Evolutionary conservation across 37 sponge, comb jelly and placozoan species (phyloP), one percentile per base, ranked within the genome.

Genomic region (Ephydatia muelleri): DNA sequence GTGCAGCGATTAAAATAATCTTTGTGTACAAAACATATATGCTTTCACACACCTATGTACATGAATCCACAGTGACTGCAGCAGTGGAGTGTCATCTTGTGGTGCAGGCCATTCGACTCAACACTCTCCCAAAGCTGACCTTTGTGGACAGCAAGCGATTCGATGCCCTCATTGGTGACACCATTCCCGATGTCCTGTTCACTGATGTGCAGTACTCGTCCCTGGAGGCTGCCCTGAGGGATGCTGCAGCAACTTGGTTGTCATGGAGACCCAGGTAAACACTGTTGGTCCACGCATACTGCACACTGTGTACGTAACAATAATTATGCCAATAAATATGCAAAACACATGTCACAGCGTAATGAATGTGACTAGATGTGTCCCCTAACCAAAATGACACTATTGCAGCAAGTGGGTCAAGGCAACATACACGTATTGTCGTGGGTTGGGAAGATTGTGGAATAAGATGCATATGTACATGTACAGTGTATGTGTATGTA

Each of bases 41-140:
- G 28, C 71, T 8, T 69, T 3, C 71, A 31, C 6, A 3, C 6
- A 31, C 71, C 6, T 8, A 11, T 8, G 11, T 30, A 37, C 3
- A 9, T 43, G 6, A 3, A 43, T 43, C 38, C 39, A 37, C 80
- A 85, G 91, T 90, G 21, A 35, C 49, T n/a, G 40, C 82, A 11
- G 43, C 33, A 21, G 36, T 76, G 19, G 97, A 96, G 80, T 38
- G 32, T 26, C 40, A 72, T 48, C 70, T 98, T 23, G 79, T 90
- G 33, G 95, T 98, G 14, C 99, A 96, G 71, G 95, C 95, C 19
- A 80, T 98, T 38, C 76, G 97, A 34, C 89, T 96, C 64, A 99
- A 99, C 91, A 99, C 99, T 16, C 93, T 97, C 79, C 97, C 99
- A 14, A 99, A 99, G 80, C 93, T 99, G 47, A 97, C 99, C 14